A percentile compares a stretch with the other conserved stretches of the same genome.
These are phyloP conservation scores for Ernsta delagoae DNA, from an alignment of 2,888 invertebrate species.

Conservation along the genomic window DNA sequence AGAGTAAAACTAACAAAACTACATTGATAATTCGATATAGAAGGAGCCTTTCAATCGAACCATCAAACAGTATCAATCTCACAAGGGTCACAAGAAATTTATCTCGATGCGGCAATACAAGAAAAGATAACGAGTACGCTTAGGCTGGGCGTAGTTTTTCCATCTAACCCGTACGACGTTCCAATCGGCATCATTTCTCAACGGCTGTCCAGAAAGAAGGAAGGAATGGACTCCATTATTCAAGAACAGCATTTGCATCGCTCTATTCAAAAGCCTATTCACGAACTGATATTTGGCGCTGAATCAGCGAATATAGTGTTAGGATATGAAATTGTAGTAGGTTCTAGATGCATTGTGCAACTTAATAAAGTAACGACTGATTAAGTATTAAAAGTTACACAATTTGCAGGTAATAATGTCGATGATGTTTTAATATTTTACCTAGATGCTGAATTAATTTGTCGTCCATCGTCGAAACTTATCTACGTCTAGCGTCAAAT, in stretches of 20 bases:
- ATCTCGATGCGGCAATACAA: neutral
- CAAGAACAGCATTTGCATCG: conserved; percentile 32
- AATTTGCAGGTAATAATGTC: too few relatives aligned
- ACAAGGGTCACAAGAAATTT: neutral
- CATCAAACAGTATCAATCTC: neutral
- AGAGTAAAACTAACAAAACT: too few relatives aligned
- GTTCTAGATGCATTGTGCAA: too few relatives aligned
- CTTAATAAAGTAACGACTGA: too few relatives aligned
- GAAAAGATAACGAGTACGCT: neutral
- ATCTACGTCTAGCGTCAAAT: too few relatives aligned
- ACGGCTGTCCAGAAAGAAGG: conserved; percentile 25
- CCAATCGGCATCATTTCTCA: conserved; percentile 24
- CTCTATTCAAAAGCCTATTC: conserved; percentile 29
- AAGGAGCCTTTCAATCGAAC: too few relatives aligned
- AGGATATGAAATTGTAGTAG: too few relatives aligned
- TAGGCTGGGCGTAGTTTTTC: conserved; percentile 5
- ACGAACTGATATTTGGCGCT: neutral
- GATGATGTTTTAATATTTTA: too few relatives aligned
- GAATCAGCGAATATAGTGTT: neutral
- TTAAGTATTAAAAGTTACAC: too few relatives aligned
- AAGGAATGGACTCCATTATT: conserved; percentile 23
- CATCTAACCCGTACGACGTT: conserved; percentile 13
- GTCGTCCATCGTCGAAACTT: too few relatives aligned
- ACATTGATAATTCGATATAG: too few relatives aligned
- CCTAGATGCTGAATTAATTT: too few relatives aligned